Percentiles rank a stretch among this genome's conserved stretches.
Conservation (phyloP, 2,797 vertebrate species). For the Poeciliopsis turneri region DNA sequence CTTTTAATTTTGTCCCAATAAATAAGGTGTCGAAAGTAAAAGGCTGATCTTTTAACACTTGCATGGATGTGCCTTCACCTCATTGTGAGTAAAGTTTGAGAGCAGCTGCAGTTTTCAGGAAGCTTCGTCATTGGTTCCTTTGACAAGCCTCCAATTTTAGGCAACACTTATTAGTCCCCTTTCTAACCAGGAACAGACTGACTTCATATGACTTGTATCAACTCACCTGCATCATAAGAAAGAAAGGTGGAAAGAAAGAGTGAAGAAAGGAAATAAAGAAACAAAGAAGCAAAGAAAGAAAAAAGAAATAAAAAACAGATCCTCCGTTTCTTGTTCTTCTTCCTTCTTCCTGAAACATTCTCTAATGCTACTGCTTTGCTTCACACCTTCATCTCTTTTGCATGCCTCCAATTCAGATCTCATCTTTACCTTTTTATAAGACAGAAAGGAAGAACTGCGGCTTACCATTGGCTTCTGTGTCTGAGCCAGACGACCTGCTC, state of each 20-base stretch:
- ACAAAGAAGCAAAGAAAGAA: too few species aligned
- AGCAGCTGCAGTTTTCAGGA: background rate
- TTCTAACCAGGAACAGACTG: slow-evolving; percentile 44
- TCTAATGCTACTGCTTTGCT: background rate
- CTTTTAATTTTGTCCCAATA: background rate
- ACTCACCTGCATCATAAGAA: background rate
- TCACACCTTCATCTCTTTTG: background rate
- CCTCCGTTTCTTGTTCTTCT: background rate
- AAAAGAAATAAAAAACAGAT: background rate
- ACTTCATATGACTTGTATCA: background rate
- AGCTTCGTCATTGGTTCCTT: slow-evolving; percentile 12
- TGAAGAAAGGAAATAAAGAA: background rate
- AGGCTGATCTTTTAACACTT: too few species aligned
- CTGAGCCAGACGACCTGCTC: slow-evolving; percentile 92
- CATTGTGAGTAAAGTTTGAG: background rate
- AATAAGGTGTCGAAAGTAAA: background rate
- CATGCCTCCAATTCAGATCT: background rate
- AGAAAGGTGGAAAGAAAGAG: slow-evolving; percentile 6
- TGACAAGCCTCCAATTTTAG: slow-evolving; percentile 15
- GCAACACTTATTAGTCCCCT: slow-evolving; percentile 19
- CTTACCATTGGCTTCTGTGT: slow-evolving; percentile 86
- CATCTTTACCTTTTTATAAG: background rate
- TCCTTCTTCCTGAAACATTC: background rate
- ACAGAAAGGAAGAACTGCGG: background rate
- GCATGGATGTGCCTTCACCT: slow-evolving; percentile 2